phyloP scores from a whole-genome alignment of 2,888 invertebrate species.

The Aphodius granarius region DNA sequence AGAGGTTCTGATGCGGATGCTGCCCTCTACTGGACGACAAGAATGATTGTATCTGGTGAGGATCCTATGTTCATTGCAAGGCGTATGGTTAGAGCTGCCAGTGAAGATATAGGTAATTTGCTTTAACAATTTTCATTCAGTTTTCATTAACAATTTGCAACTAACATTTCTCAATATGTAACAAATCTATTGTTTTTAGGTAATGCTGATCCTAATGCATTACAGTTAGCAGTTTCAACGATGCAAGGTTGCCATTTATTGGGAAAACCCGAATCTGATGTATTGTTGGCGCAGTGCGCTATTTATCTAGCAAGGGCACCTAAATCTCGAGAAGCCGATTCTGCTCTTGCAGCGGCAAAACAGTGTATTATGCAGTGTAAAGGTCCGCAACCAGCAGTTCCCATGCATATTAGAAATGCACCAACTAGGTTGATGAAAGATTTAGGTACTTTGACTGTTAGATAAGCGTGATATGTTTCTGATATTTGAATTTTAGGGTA shows the following conservation, averaged over 20 bases:
- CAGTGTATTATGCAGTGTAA: conserved; percentile 60
- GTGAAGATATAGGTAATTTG: conserved; percentile 75
- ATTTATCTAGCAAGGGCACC: conserved; percentile 76
- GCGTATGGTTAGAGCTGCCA: conserved; percentile 71
- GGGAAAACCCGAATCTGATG: conserved; percentile 82
- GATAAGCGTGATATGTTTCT: conserved; percentile 5
- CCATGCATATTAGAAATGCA: conserved; percentile 79
- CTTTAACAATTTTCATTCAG: background rate
- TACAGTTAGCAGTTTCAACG: conserved; percentile 71
- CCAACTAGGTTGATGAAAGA: conserved; percentile 76
- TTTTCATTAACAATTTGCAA: background rate
- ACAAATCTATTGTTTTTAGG: conserved; percentile 53
- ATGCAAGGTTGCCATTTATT: conserved; percentile 78
- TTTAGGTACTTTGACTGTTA: conserved; percentile 57
- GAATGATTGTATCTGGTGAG: conserved; percentile 79
- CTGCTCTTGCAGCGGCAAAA: conserved; percentile 61
- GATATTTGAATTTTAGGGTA: conserved; percentile 56
- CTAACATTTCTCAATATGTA: background rate
- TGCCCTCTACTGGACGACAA: conserved; percentile 78
- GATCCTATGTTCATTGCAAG: conserved; percentile 78
- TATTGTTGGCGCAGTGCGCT: conserved; percentile 75
- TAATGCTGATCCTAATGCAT: conserved; percentile 65
- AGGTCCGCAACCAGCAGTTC: conserved; percentile 74
- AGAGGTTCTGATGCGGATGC: conserved; percentile 80
- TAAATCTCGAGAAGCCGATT: conserved; percentile 67